A percentile compares a stretch with the other conserved stretches of the same genome.
Evolutionary conservation across 1,140 invertebrate species (phyloP).

Genomic region (Paralvinella palmiformis): DNA sequence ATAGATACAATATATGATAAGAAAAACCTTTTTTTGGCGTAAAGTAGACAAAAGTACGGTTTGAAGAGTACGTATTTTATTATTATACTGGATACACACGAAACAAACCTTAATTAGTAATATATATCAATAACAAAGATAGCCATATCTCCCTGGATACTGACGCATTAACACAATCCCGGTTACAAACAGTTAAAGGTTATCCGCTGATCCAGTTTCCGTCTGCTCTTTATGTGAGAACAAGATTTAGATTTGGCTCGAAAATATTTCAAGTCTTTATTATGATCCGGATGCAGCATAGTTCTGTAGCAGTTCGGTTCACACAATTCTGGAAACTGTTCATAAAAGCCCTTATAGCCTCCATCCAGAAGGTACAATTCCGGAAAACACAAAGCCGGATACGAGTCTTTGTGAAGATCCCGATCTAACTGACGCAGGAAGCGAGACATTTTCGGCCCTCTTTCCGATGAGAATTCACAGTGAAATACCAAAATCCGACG

Average conservation of each 20-base stretch:
- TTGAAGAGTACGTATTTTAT: too few relatives aligned
- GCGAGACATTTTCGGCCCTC: slow-evolving; percentile 82
- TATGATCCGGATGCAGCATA: slow-evolving; percentile 72
- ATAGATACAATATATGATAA: too few relatives aligned
- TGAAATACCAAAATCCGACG: slow-evolving; percentile 94
- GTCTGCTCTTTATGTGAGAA: slow-evolving; percentile 56
- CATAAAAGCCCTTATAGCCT: slow-evolving; percentile 88
- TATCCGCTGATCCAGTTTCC: too few relatives aligned
- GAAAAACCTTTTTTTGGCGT: too few relatives aligned
- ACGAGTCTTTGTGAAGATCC: slow-evolving; percentile 70
- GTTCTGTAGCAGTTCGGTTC: slow-evolving; percentile 67
- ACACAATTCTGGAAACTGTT: slow-evolving; percentile 63
- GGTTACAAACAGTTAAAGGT: too few relatives aligned
- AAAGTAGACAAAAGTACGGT: too few relatives aligned
- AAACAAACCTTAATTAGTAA: too few relatives aligned
- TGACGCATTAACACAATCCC: too few relatives aligned
- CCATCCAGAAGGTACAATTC: slow-evolving; percentile 92
- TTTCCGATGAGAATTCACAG: slow-evolving; percentile 94
- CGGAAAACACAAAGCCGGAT: slow-evolving; percentile 84
- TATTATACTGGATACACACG: too few relatives aligned
- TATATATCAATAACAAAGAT: too few relatives aligned
- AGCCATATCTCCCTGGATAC: too few relatives aligned
- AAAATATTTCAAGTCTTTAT: slow-evolving; percentile 66
- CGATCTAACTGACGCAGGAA: slow-evolving; percentile 81
- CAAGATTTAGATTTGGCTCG: slow-evolving; percentile 70